Conservation (phyloP, 2,888 invertebrate species). For the Fragum sueziense region DNA sequence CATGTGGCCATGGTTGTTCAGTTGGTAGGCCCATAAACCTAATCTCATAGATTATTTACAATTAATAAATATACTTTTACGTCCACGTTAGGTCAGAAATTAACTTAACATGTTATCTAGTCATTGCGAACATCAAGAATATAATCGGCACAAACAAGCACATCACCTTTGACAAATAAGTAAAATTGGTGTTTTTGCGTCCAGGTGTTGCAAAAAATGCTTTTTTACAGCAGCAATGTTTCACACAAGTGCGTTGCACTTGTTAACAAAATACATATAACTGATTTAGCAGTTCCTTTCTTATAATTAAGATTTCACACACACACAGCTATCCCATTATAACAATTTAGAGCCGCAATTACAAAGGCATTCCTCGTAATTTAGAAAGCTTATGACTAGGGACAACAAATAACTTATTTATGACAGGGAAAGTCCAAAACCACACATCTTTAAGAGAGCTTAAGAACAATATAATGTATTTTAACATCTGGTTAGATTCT, state of each 20-base stretch:
- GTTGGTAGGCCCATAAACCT: no score
- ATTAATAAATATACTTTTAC: no score
- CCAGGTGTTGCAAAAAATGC: background rate
- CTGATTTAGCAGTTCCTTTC: background rate
- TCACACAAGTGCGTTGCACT: background rate
- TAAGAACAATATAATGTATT: background rate
- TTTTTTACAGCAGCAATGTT: background rate
- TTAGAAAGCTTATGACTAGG: constrained; percentile 2
- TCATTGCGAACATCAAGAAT: no score
- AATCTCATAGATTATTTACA: no score
- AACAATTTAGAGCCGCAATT: background rate
- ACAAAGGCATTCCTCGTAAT: constrained; percentile 14
- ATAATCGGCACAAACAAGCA: background rate
- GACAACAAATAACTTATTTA: constrained; percentile 12
- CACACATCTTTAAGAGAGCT: background rate
- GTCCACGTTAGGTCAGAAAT: no score
- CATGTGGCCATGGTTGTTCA: no score
- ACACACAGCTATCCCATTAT: background rate
- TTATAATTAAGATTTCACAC: constrained; percentile 3
- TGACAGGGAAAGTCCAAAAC: background rate
- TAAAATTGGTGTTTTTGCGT: background rate
- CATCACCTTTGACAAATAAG: background rate
- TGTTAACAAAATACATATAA: background rate
- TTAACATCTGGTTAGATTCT: background rate
- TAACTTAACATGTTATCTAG: no score